These are phyloP conservation scores for Pentalonia nigronervosa DNA, from an alignment of 1,140 invertebrate species.

Conservation along the genomic window DNA sequence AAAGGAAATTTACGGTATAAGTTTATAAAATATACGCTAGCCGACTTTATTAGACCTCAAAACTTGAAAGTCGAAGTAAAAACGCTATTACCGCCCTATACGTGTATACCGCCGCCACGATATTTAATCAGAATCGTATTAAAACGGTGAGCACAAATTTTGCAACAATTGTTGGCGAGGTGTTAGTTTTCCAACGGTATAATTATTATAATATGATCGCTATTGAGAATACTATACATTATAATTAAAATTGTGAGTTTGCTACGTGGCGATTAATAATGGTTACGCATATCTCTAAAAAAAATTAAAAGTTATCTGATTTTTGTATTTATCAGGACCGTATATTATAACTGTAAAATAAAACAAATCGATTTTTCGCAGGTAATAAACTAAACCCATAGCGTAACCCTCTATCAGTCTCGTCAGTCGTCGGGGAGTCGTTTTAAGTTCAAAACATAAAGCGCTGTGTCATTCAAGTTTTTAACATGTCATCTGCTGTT, in stretches of 20 bases:
- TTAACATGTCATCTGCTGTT: background rate
- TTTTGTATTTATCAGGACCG: background rate
- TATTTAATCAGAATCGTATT: background rate
- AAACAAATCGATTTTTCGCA: background rate
- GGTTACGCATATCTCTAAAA: background rate
- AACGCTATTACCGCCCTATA: background rate
- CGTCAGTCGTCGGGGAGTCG: background rate
- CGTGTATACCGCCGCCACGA: background rate
- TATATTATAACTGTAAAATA: background rate
- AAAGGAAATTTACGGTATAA: background rate
- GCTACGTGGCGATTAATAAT: background rate
- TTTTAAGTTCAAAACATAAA: constrained; percentile 1
- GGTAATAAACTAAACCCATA: background rate
- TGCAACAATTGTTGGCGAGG: background rate
- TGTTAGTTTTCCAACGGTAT: background rate
- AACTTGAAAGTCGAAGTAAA: background rate
- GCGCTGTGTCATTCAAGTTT: background rate
- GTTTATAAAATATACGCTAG: background rate
- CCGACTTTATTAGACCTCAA: background rate
- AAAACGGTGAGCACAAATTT: background rate
- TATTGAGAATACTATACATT: background rate
- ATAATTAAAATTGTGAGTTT: background rate
- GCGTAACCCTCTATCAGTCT: background rate
- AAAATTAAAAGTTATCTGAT: background rate
- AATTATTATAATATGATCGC: background rate